Conservation (phyloP, 2,113 vertebrate genomes). For the Condylura cristata region DNA sequence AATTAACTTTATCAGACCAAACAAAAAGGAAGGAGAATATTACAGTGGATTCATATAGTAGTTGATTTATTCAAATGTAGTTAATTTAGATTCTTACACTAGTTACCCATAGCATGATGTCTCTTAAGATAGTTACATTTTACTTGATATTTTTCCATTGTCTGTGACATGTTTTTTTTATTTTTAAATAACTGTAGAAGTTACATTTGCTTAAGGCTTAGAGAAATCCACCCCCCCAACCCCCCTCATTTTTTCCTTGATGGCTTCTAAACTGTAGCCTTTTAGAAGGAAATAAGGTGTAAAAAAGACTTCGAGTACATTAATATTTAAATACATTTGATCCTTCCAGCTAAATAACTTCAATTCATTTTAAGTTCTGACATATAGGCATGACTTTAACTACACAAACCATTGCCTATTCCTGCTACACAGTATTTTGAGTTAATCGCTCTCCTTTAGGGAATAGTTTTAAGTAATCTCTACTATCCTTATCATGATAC, state of each 20-base stretch:
- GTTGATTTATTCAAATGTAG: slow-evolving; percentile 25
- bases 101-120: too few species aligned
- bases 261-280: neutral
- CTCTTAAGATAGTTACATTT: neutral
- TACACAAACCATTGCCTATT: neutral
- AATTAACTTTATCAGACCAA: neutral
- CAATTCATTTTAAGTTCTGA: neutral
- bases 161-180: neutral
- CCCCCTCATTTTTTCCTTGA: neutral
- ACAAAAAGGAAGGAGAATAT: neutral
- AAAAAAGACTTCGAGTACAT: neutral
- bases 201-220: neutral
- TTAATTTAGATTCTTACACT: slow-evolving; percentile 4
- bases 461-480: neutral
- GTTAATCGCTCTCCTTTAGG: neutral
- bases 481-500: neutral
- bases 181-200: neutral
- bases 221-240: neutral
- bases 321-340: neutral
- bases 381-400: neutral
- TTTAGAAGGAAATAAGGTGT: neutral
- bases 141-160: neutral
- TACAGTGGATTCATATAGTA: neutral
- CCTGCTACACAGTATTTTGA: neutral
- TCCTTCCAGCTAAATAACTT: neutral